phyloP scores from a whole-genome alignment of 2,113 vertebrate species.

The Hystrix cristata region DNA sequence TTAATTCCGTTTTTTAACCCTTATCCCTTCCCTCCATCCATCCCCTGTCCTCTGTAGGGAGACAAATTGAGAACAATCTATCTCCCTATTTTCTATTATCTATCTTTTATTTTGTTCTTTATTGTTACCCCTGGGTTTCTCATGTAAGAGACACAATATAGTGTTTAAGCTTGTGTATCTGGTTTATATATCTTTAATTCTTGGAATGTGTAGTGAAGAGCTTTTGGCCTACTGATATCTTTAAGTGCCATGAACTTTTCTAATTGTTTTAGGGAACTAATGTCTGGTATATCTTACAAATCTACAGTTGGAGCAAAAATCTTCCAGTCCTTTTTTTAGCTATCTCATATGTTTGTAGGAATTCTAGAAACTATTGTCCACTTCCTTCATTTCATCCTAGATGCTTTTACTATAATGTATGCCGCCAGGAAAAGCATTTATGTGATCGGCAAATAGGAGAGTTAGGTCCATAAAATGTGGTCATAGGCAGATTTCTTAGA shows the following conservation, averaged over 20 bases:
- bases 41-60: no score
- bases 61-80: not conserved
- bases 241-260: not conserved
- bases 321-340: not conserved
- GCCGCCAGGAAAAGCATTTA: not conserved
- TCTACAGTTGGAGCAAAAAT: not conserved
- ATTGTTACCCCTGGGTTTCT: not conserved
- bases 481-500: not conserved
- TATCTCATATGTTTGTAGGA: not conserved
- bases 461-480: not conserved
- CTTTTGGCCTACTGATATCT: not conserved
- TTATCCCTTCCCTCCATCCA: not conserved
- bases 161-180: not conserved
- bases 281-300: not conserved
- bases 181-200: not conserved
- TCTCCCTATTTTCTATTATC: not conserved
- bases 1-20: not conserved
- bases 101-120: not conserved
- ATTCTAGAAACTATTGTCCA: not conserved
- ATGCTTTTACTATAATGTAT: not conserved
- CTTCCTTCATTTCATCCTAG: not conserved
- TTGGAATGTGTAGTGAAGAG: not conserved
- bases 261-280: not conserved
- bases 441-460: not conserved
- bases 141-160: not conserved